Evolutionary conservation across 2,888 invertebrate species (phyloP), one percentile per base, ranked within the genome.

Genomic region (Hofmannophila pseudospretella): DNA sequence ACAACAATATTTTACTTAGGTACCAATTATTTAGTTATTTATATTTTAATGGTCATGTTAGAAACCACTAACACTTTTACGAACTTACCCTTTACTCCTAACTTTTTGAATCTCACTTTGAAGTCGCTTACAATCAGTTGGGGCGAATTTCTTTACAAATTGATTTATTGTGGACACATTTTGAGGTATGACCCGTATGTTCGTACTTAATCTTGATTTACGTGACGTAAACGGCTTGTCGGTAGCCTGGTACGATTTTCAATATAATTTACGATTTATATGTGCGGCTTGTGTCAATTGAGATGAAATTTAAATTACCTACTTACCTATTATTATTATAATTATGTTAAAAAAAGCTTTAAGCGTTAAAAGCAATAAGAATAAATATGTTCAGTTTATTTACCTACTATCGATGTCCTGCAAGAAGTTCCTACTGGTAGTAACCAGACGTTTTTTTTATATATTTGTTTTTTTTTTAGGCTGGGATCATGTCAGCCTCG

Each of bases 171-270:
- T 42, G 49, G 78, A 78, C 77, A 67, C 49, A 58, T 72, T 76
- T 73, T 80, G 77, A 80, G 67, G 71, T 68, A 79, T 66, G 63
- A 70, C 68, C 67, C 70, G 70, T 75, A 67, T 75, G 72, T 46
- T 62, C 36, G 63, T 59, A 72, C 69, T 82, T 72, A 72, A 79
- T 82, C 84, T 79, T 82, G 81, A 84, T 81, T 82, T 77, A 81
- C 64, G 65, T 53, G 74, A 68, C 75, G 54, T 68, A 65, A 65
- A 66, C 65, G 62, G 64, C 61, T 68, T 71, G 77, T 68, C 69
- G 51, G 54, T 62, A 45, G 50, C 49, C 51, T 67, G 64, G 64
- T 62, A 67, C 58, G 69, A 63, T 69, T 72, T 71, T 66, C 62
- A 58, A 54, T 38, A 58, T 59, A 69, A 78, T 76, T 79, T 76